A percentile compares a stretch with the other conserved stretches of the same genome.
These are phyloP conservation scores for Forbesichthys agassizii DNA, from an alignment of 2,113 vertebrate species.

Conservation along the genomic window DNA sequence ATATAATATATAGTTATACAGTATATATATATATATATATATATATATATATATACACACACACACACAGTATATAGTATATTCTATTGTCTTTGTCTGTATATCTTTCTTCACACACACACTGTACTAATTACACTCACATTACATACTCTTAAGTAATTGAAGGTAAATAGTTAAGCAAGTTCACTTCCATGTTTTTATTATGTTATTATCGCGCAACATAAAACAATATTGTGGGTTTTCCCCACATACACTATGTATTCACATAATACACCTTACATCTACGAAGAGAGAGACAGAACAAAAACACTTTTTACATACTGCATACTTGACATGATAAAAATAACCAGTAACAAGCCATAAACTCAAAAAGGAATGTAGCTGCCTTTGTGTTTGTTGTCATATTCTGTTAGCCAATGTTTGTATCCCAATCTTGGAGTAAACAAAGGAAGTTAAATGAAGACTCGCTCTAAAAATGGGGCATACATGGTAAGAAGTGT, in stretches of 20 bases:
- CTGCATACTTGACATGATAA: conserved; percentile 84
- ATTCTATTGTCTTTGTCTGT: too few relatives aligned
- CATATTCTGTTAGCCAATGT: conserved; percentile 42
- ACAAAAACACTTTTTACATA: conserved; percentile 83
- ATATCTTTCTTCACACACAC: too few relatives aligned
- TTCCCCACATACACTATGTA: conserved; percentile 84
- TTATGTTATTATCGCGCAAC: conserved; percentile 79
- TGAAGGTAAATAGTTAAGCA: too few relatives aligned
- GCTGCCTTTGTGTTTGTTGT: conserved; percentile 77
- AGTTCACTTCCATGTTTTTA: conserved; percentile 78
- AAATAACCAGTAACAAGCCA: conserved; percentile 78
- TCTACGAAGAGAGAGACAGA: conserved; percentile 83
- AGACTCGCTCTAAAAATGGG: conserved; percentile 36
- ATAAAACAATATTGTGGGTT: conserved; percentile 84
- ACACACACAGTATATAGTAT: too few relatives aligned
- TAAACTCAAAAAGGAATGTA: conserved; percentile 81
- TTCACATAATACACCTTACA: conserved; percentile 86
- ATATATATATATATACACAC: too few relatives aligned
- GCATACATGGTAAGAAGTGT: conserved; percentile 52
- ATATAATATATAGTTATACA: too few relatives aligned
- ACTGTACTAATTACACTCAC: too few relatives aligned
- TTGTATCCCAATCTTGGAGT: conserved; percentile 37
- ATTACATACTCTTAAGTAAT: too few relatives aligned
- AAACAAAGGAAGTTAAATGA: conserved; percentile 38
- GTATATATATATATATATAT: too few relatives aligned